Evolutionary conservation across 1,140 invertebrate genomes (phyloP), one percentile per base, ranked within the genome.

Genomic region (Oryctes rhinoceros): DNA sequence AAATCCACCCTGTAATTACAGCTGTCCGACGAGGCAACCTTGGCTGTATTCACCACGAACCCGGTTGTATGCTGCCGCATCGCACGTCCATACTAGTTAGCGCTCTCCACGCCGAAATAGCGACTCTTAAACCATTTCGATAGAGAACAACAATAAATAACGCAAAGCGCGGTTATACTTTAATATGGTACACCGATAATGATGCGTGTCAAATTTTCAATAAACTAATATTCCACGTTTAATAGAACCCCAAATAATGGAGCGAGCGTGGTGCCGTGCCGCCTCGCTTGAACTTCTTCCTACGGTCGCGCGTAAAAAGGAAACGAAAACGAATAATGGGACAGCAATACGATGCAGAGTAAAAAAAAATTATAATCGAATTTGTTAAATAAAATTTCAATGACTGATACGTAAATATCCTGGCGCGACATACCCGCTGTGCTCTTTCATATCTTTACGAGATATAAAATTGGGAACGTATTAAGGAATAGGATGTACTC

Each of bases 151-250:
- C 65, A 30, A 71, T 24, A 71, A 71, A 71, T 71, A 11, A 24
- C 65, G 20, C 20, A 30, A 71, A 71, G 13, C 65, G 53, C 35
- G 65, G 24, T 20, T 24, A 71, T 71, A 71, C 65, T 71, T 71
- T 71, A 71, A 71, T 71, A 15, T 15, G 65, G 37, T 71, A 7
- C 24, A 15, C 18, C 65, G 65, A 71, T 71, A 71, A 71, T 71
- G 65, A 71, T 71, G 7, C 65, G 65, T 71, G 65, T 71, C 24
- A 71, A 71, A 71, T 71, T 71, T 71, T 71, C 65, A 71, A 71
- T 71, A 71, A 71, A 71, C 65, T 71, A 71, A 71, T 71, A 71
- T 71, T 71, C 65, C 65, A 10, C 65, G 24, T 71, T 71, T 71
- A 71, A 71, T 71, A 71, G 65, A 71, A 71, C 65, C 37, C 20